Base-by-base conservation (phyloP, 2,113 vertebrate genomes). In the Sturnus vulgaris region DNA sequence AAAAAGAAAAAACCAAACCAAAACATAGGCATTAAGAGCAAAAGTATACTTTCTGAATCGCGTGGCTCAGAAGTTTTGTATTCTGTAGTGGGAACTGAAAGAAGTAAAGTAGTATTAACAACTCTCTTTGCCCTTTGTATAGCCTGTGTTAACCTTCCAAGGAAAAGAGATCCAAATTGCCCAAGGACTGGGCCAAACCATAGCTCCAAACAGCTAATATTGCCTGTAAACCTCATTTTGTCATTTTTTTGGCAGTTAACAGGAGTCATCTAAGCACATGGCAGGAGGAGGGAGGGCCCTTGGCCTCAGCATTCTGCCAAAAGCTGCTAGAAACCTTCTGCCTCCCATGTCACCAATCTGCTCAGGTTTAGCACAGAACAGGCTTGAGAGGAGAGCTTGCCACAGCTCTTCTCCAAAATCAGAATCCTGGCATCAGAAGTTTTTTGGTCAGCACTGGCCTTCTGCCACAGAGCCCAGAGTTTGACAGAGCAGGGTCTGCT, bases 161-260 rank as follows among this genome's bases (percentile, higher is more conserved):
- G 82, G 93, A 64, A 82, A 86, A 94, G 77, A 31, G 9, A 79
- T 93, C 64, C 31, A 90, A 70, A 88, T 84, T 92, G 60, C 53
- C 69, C 53, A 40, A 93, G 33, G 65, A 63, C 25, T 33, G 59
- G 78, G 40, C 42, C 64, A 93, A 82, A 57, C 61, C n/a, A 6
- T 33, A 66, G 20, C 37, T 69, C 71, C 63, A 57, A 86, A 76
- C 22, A 93, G 57, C 39, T 89, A 53, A 64, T 60, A 30, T 7
- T 92, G 49, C 49, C 72, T 56, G 47, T 84, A 88, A 73, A 71
- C 53, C 52, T 95, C 27, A 50, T 92, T 92, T 95, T 95, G 71
- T 88, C 65, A 31, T 90, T 88, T 80, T 92, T 81, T 95, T 95
- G 76, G 93, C 93, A 72, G 73, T 72, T 44, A 72, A 16, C 21